Base-by-base conservation (phyloP, 1,140 invertebrate genomes). In the Heliconius congener region DNA sequence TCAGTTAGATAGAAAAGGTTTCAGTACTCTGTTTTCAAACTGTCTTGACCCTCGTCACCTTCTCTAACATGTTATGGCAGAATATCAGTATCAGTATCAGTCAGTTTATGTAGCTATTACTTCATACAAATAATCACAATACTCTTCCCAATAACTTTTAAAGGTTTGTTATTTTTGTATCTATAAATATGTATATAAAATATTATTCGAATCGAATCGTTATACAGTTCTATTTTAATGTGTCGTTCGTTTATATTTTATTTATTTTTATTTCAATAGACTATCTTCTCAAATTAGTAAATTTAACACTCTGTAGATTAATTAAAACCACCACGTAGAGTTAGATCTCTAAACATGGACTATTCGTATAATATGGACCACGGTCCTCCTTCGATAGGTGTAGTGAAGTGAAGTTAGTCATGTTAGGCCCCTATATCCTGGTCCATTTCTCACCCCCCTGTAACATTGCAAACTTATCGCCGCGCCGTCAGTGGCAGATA, bases 1-100 rank as follows among this genome's bases (percentile, higher is more conserved):
- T 66, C 23, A n/a, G 60, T 72, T 39, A 39, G 37, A 72, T 13
- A n/a, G 37, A 72, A 72, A 72, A 34, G 8, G 71, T 42, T 72
- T 72, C 39, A 19, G 30, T n/a, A 42, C 37, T 39, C n/a, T n/a
- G 70, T 71, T 71, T 71, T 39, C 70, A 71, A 71, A 71, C 18
- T 19, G 8, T n/a, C 8, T 72, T 72, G 37, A 72, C 71, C 71
- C 71, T 72, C 39, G 71, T 72, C 71, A 72, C 71, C 71, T 42
- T 72, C 18, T 9, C 34, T 39, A 27, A 72, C 39, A 72, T 72
- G 71, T 72, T 37, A 72, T 42, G 34, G 34, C 39, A 57, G n/a
- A 9, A n/a, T 23, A 23, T 57, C n/a, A 57, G 9, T 18, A 27
- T 66, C 11, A 0, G 11, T 66, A 30, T 5, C 60, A 66, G 23